Conservation (phyloP, 2,888 invertebrate species). For the Masnerella sp. region DNA sequence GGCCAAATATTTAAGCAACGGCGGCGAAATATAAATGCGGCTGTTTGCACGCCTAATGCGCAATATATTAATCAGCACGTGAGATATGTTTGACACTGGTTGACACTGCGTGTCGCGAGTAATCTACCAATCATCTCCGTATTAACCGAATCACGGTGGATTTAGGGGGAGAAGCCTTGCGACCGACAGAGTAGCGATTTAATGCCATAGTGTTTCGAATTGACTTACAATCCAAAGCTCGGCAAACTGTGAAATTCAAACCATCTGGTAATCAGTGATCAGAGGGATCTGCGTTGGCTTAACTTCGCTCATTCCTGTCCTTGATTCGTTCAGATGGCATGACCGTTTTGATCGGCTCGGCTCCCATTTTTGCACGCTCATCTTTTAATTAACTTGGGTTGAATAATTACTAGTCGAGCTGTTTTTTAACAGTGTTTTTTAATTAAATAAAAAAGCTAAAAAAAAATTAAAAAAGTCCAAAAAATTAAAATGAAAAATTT, state of each 20-base stretch:
- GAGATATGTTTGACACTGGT: constrained; percentile 50
- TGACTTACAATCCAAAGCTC: constrained; percentile 57
- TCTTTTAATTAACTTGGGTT: no score
- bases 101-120: constrained; percentile 43
- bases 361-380: no score
- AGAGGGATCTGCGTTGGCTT: constrained; percentile 34
- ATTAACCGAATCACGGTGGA: constrained; percentile 42
- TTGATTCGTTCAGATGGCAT: constrained; percentile 8
- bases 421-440: no score
- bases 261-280: constrained; percentile 59
- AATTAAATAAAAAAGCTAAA: no score
- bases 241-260: constrained; percentile 59
- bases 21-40: constrained; percentile 28
- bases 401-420: no score
- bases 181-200: constrained; percentile 42
- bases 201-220: constrained; percentile 53
- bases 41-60: constrained; percentile 21
- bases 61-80: constrained; percentile 36
- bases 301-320: constrained; percentile 32
- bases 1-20: constrained; percentile 33
- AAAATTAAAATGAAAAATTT: no score
- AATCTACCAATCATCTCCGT: constrained; percentile 55
- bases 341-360: neutral
- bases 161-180: constrained; percentile 36
- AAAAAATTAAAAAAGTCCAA: no score